Base-by-base conservation (phyloP, 2,888 invertebrate genomes). In the Zele albiditarsus region DNA sequence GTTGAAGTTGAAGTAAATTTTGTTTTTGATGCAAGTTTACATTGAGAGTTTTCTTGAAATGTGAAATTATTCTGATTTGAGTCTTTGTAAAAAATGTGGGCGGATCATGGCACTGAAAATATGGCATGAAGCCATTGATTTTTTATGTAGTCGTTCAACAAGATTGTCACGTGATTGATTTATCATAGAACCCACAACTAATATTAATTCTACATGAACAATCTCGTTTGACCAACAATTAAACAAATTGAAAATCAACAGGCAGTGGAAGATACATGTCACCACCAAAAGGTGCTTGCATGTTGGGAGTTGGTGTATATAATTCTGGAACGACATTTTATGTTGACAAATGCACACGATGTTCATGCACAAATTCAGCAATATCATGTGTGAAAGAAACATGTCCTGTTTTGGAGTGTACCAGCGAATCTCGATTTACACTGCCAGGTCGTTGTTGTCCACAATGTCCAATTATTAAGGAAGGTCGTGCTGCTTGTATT, bases 321-420 rank as follows among this genome's bases (percentile, higher is more conserved):
- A 91, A 91, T 8, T 92, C 94, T 77, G 92, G 92, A 33, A 91
- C 91, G 49, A 90, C 91, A 23, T 95, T 95, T 84, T 91, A 86
- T 89, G 78, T 92, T 91, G 95, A 95, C 86, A 92, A 93, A 0
- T 98, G 98, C 90, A 97, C 97, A 0, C 92, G 93, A 69, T 98
- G 98, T 90, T 93, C 92, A 12, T 98, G 98, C 86, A 87, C 91
- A 82, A 95, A 95, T 83, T 94, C 95, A 60, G 96, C 95, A 4
- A 93, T 95, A 0, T 91, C 95, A 67, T 97, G 97, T 89, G 92
- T 92, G 74, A 92, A 96, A 16, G 92, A 93, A 81, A 95, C 96
- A 0, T 98, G 98, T 84, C 97, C 98, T 0, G 95, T 97, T n/a
- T 91, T 98, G 75, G 96, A 97, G 84, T 98, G 98, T 78, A 93